Evolutionary conservation across 1,140 invertebrate genomes (phyloP).

Genomic region (Drosophila lini): DNA sequence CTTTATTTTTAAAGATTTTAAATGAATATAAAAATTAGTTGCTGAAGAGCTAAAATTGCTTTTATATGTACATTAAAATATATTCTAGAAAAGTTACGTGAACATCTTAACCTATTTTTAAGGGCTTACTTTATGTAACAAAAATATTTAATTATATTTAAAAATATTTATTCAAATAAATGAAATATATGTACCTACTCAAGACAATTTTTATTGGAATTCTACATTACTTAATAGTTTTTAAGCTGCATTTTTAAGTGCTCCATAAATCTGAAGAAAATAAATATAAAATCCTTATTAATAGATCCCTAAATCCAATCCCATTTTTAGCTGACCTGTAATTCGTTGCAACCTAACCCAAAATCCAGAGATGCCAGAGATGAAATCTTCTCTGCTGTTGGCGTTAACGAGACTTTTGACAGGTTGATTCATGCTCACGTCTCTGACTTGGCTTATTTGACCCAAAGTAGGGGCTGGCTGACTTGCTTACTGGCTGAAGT

Average conservation of each 20-base stretch:
- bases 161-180: no score
- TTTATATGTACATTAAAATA: neutral
- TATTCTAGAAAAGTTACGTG: neutral
- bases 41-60: neutral
- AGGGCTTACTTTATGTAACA: neutral
- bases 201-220: no score
- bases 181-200: no score
- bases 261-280: neutral
- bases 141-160: neutral
- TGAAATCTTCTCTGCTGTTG: slow-evolving; percentile 78
- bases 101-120: neutral
- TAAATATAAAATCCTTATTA: neutral
- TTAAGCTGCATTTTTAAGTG: no score
- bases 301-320: neutral
- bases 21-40: neutral
- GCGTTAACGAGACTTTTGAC: slow-evolving; percentile 84
- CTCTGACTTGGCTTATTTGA: slow-evolving; percentile 81
- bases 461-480: slow-evolving; percentile 68
- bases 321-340: slow-evolving; percentile 40
- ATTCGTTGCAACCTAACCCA: slow-evolving; percentile 58
- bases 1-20: neutral
- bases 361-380: slow-evolving; percentile 27
- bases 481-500: slow-evolving; percentile 27
- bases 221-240: no score
- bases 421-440: slow-evolving; percentile 84